These are phyloP conservation scores for Gopherus evgoodei DNA, from an alignment of 2,113 vertebrate genomes.

Conservation along the genomic window DNA sequence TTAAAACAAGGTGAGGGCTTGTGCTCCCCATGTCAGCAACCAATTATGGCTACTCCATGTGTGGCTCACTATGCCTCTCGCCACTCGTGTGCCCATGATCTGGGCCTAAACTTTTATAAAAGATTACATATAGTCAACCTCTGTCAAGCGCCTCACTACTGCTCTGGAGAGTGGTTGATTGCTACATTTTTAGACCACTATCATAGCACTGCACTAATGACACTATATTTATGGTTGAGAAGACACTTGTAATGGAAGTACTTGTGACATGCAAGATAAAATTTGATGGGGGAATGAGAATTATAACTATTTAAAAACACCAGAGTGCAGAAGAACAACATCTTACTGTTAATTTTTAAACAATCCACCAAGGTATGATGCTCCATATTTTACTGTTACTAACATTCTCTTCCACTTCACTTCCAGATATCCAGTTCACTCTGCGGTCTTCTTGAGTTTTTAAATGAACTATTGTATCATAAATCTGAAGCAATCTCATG, in stretches of 20 bases:
- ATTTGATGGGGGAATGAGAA: background rate
- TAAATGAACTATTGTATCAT: slow-evolving; percentile 5
- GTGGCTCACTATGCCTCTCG: background rate
- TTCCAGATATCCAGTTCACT: background rate
- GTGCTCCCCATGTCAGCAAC: background rate
- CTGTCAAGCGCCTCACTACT: background rate
- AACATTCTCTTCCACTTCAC: background rate
- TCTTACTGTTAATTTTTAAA: background rate
- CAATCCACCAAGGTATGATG: background rate
- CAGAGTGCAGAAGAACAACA: background rate
- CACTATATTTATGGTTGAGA: background rate
- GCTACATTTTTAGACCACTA: background rate
- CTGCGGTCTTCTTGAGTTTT: background rate
- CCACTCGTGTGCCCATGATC: background rate
- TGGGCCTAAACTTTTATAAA: background rate
- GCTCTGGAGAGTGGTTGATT: background rate
- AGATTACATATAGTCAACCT: background rate
- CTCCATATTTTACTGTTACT: background rate
- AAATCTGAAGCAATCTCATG: slow-evolving; percentile 25
- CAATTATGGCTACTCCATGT: background rate
- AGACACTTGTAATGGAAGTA: background rate
- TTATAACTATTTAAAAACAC: background rate
- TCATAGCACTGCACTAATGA: background rate
- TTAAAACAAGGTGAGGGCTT: background rate
- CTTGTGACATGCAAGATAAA: background rate